phyloP scores from a whole-genome alignment of 2,797 vertebrate species.

The Lateolabrax maculatus region DNA sequence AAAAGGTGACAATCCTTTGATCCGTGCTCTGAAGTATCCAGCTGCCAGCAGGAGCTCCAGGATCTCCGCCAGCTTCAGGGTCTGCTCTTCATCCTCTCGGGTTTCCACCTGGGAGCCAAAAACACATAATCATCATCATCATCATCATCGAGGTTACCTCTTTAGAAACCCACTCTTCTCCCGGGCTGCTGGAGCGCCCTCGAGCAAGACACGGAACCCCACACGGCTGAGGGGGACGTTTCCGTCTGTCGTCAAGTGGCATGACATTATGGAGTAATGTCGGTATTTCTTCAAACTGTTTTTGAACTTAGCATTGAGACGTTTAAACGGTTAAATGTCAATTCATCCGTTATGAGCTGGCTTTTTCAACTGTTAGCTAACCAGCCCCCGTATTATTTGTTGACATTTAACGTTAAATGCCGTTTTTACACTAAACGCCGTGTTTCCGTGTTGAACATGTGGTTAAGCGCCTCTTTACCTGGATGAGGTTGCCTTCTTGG shows the following conservation, averaged over 20 bases:
- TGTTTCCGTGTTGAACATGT: rapidly evolving
- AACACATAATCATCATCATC: neutral
- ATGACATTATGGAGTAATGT: no score
- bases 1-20: slow-evolving; percentile 96
- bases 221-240: no score
- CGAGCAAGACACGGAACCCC: neutral
- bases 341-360: neutral
- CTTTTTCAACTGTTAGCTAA: neutral
- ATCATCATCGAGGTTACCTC: neutral
- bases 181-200: neutral
- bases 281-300: no score
- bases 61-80: slow-evolving; percentile 93
- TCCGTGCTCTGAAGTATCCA: slow-evolving; percentile 96
- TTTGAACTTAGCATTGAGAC: neutral
- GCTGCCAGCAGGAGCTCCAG: slow-evolving; percentile 96
- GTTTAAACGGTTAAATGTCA: neutral
- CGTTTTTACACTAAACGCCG: rapidly evolving
- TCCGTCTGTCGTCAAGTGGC: no score
- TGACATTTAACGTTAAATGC: rapidly evolving
- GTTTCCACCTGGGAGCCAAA: slow-evolving; percentile 90
- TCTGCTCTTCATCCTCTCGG: slow-evolving; percentile 97
- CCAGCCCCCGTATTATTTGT: neutral
- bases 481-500: slow-evolving; percentile 86
- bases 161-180: neutral
- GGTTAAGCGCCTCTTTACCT: slow-evolving; percentile 66